phyloP scores from a whole-genome alignment of 1,140 invertebrate species.

The Uloborus diversus region DNA sequence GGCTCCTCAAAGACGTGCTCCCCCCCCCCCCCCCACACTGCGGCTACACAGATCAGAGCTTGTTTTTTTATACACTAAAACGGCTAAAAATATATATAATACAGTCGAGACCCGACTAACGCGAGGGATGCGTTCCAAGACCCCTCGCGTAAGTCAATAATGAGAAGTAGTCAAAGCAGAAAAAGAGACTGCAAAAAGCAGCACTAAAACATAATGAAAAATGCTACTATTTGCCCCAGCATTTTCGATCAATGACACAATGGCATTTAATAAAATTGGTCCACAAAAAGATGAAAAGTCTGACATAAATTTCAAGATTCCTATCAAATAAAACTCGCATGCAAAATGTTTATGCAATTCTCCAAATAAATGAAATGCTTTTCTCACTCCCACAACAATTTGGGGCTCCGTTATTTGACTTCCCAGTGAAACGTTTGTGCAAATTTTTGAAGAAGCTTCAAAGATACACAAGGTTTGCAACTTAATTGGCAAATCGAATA shows the following conservation, averaged over 20 bases:
- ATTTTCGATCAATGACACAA: constrained; percentile 85
- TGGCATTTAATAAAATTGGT: constrained; percentile 84
- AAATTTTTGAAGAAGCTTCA: constrained; percentile 62
- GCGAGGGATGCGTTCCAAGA: no score
- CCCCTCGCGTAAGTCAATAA: no score
- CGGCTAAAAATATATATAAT: constrained; percentile 85
- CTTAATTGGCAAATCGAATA: constrained; percentile 83
- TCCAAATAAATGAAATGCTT: constrained; percentile 71
- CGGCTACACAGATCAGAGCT: constrained; percentile 85
- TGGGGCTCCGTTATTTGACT: constrained; percentile 6
- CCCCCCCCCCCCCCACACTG: constrained; percentile 86
- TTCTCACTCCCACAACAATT: constrained; percentile 6
- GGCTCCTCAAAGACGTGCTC: constrained; percentile 97
- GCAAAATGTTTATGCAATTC: constrained; percentile 86
- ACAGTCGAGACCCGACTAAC: no score
- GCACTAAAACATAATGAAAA: constrained; percentile 79
- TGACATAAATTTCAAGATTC: constrained; percentile 83
- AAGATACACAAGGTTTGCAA: constrained; percentile 69
- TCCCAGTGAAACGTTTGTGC: no score
- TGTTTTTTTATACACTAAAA: constrained; percentile 84
- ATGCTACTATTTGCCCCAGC: constrained; percentile 74
- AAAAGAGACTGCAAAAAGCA: constrained; percentile 70
- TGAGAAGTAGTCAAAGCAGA: constrained; percentile 83
- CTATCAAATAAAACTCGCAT: constrained; percentile 86
- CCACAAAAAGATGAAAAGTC: constrained; percentile 87